phyloP scores from a whole-genome alignment of 2,888 invertebrate genomes.

The Heteromurus nitidus region DNA sequence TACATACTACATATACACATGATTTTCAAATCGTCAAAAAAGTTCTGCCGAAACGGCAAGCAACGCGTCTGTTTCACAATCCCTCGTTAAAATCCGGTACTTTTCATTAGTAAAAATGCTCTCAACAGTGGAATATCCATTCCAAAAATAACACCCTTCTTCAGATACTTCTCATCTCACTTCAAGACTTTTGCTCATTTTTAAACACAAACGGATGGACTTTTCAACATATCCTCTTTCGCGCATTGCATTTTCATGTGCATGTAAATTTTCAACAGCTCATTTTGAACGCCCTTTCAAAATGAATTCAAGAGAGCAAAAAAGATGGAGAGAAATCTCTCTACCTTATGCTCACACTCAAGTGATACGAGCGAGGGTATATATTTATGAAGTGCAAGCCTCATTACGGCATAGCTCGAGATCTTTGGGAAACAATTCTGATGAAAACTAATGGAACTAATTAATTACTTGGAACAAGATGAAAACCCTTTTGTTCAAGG shows the following conservation, averaged over 20 bases:
- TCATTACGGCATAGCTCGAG: slow-evolving; percentile 40
- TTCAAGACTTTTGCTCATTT: neutral
- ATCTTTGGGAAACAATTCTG: slow-evolving; percentile 32
- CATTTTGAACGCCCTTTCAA: slow-evolving; percentile 20
- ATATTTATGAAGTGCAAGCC: slow-evolving; percentile 10
- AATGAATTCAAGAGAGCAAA: too few relatives aligned
- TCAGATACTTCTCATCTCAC: slow-evolving; percentile 12
- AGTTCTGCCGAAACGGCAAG: neutral
- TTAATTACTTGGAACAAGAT: slow-evolving; percentile 41
- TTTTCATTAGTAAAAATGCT: slow-evolving; percentile 18
- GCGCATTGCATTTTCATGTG: neutral
- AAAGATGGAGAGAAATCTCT: too few relatives aligned
- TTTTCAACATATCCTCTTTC: too few relatives aligned
- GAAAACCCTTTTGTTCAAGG: slow-evolving; percentile 9
- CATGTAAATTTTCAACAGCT: slow-evolving; percentile 19
- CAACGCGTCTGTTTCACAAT: slow-evolving; percentile 10
- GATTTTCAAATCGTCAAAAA: slow-evolving; percentile 2
- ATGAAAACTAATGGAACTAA: slow-evolving; percentile 53
- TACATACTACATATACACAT: slow-evolving; percentile 4
- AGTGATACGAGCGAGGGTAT: too few relatives aligned
- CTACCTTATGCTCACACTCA: too few relatives aligned
- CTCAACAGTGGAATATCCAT: slow-evolving; percentile 22
- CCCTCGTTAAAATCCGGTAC: slow-evolving; percentile 26
- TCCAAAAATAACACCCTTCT: slow-evolving; percentile 47
- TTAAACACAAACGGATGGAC: neutral